Base-by-base conservation (phyloP, 2,113 vertebrate species). In the Cyrtonyx montezumae region DNA sequence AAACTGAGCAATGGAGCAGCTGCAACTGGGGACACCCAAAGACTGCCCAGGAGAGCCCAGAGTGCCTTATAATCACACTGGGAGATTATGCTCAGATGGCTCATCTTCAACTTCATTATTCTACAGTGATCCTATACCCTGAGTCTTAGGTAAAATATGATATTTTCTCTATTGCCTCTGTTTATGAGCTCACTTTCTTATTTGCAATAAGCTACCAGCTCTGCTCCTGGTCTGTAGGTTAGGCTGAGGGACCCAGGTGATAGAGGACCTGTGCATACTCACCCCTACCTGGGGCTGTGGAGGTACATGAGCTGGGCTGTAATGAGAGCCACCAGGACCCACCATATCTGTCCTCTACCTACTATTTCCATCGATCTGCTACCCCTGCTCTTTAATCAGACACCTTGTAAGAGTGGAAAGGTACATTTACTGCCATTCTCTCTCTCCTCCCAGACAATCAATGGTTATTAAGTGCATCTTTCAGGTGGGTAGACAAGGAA, bases 401-500 rank as follows among this genome's bases (percentile, higher is more conserved):
- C 53, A 83, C 87, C 82, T 90, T 92, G 88, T 73, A 49, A 91
- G 68, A 76, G 69, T 91, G 56, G 79, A 48, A 91, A 96, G 80
- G 84, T 90, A 83, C 91, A 94, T 93, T 91, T 83, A 75, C 78
- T 84, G 77, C 70, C 88, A 49, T 53, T 5, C 48, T 92, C 65
- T 25, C 71, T 46, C 91, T 89, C 80, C 90, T 95, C 88, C 88
- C 83, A 46, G 66, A 11, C 92, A 96, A 96, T 97, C 89, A 75
- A 93, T 95, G 92, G 84, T 91, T 93, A 89, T 95, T 96, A 89
- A 96, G 51, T 82, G 90, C 79, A 87, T 91, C 93, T 96, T 94
- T 76, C 90, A 79, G 80, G 21, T 82, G 84, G 78, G 71, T 34
- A 96, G 95, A 63, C 16, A 56, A 92, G 73, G 76, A 89, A 81